Conservation (phyloP, 2,113 vertebrate species). For the Chionis minor region DNA sequence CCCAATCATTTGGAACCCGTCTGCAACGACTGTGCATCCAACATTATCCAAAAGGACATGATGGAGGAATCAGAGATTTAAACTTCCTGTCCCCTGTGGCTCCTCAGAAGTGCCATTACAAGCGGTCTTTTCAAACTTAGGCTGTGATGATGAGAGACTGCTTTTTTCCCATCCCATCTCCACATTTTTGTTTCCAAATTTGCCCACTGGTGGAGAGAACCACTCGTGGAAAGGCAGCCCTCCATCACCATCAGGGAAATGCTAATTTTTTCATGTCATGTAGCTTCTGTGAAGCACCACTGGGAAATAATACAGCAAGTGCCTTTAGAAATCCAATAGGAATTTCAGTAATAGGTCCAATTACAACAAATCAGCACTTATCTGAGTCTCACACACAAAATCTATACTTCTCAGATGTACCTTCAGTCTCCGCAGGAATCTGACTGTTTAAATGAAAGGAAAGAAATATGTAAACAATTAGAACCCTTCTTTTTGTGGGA, state of each 20-base stretch:
- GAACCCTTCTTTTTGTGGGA: background rate
- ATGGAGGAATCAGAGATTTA: background rate
- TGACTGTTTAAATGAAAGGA: background rate
- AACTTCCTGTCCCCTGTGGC: background rate
- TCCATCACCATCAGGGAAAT: background rate
- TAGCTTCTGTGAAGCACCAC: background rate
- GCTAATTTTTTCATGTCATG: background rate
- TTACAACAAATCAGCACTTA: background rate
- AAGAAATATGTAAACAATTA: background rate
- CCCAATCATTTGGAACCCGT: conserved; percentile 7
- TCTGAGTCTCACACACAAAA: background rate
- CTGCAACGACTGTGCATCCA: background rate
- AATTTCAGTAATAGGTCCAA: background rate
- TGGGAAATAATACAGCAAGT: background rate
- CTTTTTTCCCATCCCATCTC: background rate
- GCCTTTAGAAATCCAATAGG: background rate
- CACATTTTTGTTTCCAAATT: background rate
- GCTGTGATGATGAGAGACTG: background rate
- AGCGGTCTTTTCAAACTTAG: background rate
- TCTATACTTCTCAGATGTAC: background rate
- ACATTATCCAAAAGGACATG: background rate
- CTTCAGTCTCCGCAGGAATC: background rate
- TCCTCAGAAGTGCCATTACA: background rate
- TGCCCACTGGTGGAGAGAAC: background rate
- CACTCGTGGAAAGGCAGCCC: background rate